Base-by-base conservation (phyloP, 2,888 invertebrate genomes). In the Polietes domitor region DNA sequence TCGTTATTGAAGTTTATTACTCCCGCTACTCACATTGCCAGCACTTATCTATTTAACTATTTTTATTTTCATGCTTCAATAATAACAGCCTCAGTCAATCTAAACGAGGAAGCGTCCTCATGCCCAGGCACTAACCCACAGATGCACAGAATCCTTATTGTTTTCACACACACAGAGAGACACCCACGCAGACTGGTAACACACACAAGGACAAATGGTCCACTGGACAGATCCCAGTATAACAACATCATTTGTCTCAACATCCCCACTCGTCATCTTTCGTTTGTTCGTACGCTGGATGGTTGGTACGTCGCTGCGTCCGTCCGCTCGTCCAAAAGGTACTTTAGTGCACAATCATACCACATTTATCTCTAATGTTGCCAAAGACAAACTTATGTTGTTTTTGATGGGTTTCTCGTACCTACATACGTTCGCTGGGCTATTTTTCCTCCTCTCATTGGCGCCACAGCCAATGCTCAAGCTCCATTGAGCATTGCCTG, bases 41-140 rank as follows among this genome's bases (percentile, higher is more conserved):
- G 87, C 88, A 88, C 89, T 89, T 89, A 88, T 88, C 87, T 89
- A 87, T 89, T 89, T 87, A 89, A 88, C 88, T 86, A 88, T 89
- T 89, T 89, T 89, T 89, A 88, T 89, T 89, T 89, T 89, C 87
- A 87, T 78, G 78, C 80, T 78, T 75, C 77, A 78, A 47, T 61
- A 81, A 78, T 50, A 81, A 53, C 65, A 72, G 63, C 47, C 77
- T 71, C 15, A 58, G 55, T 28, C 70, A 77, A 55, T 37, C 70
- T 50, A 17, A 32, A 21, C 32, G 55, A 76, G 61, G 58, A 70
- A 41, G 9, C 6, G n/a, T 24, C 58, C 43, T 32, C 55, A 58
- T 43, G 24, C 73, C 17, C 24, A 5, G 1, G 26, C 73, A 50
- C 53, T 50, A 17, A 32, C 32, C 47, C 37, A 58, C 58, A 58